Percentiles rank a stretch among this genome's conserved stretches.
phyloP scores from a whole-genome alignment of 1,140 invertebrate species.

The Solen grandis region DNA sequence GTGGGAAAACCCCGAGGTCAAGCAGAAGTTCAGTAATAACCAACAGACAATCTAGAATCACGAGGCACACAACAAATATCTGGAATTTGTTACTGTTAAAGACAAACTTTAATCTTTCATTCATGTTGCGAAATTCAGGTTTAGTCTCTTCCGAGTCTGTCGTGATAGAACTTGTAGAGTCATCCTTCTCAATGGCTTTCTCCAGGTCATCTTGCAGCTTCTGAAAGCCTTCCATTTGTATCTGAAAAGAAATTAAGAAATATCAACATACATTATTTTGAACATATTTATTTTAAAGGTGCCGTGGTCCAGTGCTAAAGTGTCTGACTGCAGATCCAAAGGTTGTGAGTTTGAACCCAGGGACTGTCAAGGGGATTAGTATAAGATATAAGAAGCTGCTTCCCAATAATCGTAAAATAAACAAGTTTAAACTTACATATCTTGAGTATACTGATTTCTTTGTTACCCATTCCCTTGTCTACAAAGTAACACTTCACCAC shows the following conservation, averaged over 20 bases:
- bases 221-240: constrained; percentile 78
- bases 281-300: no score
- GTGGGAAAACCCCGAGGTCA: constrained; percentile 74
- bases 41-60: constrained; percentile 77
- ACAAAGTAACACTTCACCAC: no score
- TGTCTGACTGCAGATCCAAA: no score
- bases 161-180: constrained; percentile 75
- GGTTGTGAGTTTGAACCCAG: no score
- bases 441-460: no score
- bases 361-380: no score
- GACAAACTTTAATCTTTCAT: constrained; percentile 68
- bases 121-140: constrained; percentile 63
- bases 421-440: no score
- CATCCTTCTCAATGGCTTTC: constrained; percentile 79
- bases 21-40: constrained; percentile 78
- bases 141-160: constrained; percentile 74
- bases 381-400: no score
- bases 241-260: constrained; percentile 62
- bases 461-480: no score
- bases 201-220: constrained; percentile 78
- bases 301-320: no score
- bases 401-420: no score
- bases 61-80: constrained; percentile 76
- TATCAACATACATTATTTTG: no score
- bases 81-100: constrained; percentile 79